Evolutionary conservation across 2,888 invertebrate genomes (phyloP).

Genomic region (Pristionchus fissidentatus): DNA sequence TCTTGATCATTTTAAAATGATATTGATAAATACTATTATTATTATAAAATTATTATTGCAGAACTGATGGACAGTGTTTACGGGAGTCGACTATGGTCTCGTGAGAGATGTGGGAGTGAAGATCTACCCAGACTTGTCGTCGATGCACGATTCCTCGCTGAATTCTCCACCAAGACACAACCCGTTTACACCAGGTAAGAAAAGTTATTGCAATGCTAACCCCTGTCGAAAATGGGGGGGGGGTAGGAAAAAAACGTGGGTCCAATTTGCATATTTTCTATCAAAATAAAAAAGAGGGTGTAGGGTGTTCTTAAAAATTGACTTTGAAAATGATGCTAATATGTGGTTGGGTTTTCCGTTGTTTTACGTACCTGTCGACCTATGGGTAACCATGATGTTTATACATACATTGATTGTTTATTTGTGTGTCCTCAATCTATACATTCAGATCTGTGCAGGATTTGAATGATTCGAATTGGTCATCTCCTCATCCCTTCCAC

Average conservation of each 20-base stretch:
- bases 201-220: not conserved
- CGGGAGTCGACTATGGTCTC: conserved; percentile 28
- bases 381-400: no score
- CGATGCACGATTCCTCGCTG: conserved; percentile 62
- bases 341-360: no score
- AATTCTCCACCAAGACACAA: conserved; percentile 54
- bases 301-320: no score
- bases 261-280: no score
- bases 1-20: not conserved
- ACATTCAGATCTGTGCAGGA: conserved; percentile 49
- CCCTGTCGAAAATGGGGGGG: no score
- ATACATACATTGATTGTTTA: no score
- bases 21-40: no score
- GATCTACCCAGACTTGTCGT: conserved; percentile 56
- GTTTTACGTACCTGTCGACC: no score
- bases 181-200: conserved; percentile 53
- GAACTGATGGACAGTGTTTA: conserved; percentile 25
- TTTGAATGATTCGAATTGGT: conserved; percentile 51
- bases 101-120: not conserved
- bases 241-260: no score
- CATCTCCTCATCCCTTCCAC: conserved; percentile 48
- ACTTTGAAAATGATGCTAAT: no score
- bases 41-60: not conserved
- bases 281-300: no score
- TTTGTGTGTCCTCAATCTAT: no score